Base-by-base conservation (phyloP, 2,797 vertebrate species). In the Champsocephalus esox region DNA sequence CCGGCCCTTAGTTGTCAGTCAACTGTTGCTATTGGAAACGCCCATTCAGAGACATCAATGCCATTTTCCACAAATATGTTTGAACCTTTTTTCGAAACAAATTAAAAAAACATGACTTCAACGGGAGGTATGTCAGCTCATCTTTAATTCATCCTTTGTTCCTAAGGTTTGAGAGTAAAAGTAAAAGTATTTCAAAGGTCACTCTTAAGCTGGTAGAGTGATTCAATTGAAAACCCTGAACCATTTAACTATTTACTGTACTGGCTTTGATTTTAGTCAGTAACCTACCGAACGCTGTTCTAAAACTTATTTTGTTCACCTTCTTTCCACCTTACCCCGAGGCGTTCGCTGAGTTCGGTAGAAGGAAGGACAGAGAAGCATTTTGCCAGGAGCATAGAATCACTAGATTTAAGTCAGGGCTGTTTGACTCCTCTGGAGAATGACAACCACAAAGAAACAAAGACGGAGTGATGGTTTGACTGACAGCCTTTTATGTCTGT, bases 401-500 rank as follows among this genome's bases (percentile, higher is more conserved):
- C 85, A 69, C 73, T 75, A 45, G 82, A 85, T 87, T 86, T 82
- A 87, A 90, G 87, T 83, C 81, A n/a, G 69, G 77, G 66, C 80
- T 68, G 85, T 84, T 87, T 14, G 82, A 79, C 85, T 89, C 84
- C 90, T 90, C 87, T 66, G 62, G 84, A 91, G 85, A 88, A 91
- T 77, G 89, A 88, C 83, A 84, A 88, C 62, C 88, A 75, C 80
- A 21, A 61, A 81, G 88, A 91, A 88, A 90, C 86, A 90, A 91
- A 90, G 88, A 74, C 78, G 54, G 79, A 71, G 21, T 43, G 78
- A 81, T 13, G 79, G 83, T 76, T 90, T 88, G 90, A 93, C 86
- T 90, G 90, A 91, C 89, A 90, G 89, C 88, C 89, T 90, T 90
- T 91, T 16, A 90, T 90, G 88, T 89, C 79, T 83, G 73, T 28